Conservation (phyloP, 2,888 invertebrate genomes). For the Holacanthella duospinosa region DNA sequence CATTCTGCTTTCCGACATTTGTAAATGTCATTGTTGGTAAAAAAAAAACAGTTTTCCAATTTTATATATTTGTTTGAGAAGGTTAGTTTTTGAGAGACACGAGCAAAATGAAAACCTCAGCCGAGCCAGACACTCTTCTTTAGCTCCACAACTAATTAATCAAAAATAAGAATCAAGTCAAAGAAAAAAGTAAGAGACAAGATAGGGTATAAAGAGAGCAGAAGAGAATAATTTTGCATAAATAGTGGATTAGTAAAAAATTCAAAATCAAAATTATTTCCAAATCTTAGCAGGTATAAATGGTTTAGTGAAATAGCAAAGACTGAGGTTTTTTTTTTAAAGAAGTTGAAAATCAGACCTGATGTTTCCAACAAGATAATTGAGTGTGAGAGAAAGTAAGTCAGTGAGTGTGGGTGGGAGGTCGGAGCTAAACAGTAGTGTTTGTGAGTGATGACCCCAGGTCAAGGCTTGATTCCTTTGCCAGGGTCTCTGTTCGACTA, state of each 20-base stretch:
- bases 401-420: neutral
- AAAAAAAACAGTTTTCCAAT: too few relatives aligned
- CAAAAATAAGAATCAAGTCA: neutral
- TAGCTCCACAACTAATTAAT: too few relatives aligned
- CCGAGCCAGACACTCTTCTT: neutral
- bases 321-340: too few relatives aligned
- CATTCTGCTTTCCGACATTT: too few relatives aligned
- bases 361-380: too few relatives aligned
- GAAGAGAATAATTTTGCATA: neutral
- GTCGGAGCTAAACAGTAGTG: neutral
- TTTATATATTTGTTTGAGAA: neutral
- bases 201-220: neutral
- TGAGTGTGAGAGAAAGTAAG: neutral
- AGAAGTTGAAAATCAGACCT: too few relatives aligned
- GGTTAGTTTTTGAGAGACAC: slow-evolving; percentile 9
- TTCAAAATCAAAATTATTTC: too few relatives aligned
- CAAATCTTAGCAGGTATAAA: too few relatives aligned
- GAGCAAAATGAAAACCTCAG: neutral
- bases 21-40: too few relatives aligned
- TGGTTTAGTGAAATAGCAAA: too few relatives aligned
- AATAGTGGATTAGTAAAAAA: neutral
- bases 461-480: neutral
- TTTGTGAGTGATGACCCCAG: neutral
- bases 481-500: slow-evolving; percentile 2
- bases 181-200: neutral